Conservation (phyloP, 1,140 invertebrate genomes). For the Monochamus saltuarius region DNA sequence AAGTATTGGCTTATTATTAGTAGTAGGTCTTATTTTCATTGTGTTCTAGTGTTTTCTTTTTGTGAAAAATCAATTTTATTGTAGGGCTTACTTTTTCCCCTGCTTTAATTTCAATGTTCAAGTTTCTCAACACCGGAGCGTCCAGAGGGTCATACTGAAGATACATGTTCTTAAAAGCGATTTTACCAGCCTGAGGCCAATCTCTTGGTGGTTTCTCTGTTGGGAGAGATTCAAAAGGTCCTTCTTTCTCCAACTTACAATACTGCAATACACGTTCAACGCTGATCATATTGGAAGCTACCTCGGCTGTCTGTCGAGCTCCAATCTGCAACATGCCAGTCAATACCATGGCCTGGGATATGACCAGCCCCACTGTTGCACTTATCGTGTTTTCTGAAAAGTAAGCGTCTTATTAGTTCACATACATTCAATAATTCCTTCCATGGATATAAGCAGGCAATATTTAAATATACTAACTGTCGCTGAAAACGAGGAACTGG, state of each 20-base stretch:
- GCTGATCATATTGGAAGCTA: constrained; percentile 73
- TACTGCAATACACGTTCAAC: constrained; percentile 84
- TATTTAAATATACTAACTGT: constrained; percentile 22
- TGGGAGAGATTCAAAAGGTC: constrained; percentile 47
- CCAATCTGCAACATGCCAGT: constrained; percentile 84
- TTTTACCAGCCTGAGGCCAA: constrained; percentile 71
- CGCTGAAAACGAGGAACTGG: constrained; percentile 56
- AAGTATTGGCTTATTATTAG: no score
- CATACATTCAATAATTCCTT: no score
- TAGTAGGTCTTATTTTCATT: no score
- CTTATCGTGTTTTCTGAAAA: constrained; percentile 47
- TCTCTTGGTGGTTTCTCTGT: constrained; percentile 58
- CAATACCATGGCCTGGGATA: constrained; percentile 79
- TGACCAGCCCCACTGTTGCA: constrained; percentile 75
- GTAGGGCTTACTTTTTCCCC: constrained; percentile 50
- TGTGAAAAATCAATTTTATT: not conserved
- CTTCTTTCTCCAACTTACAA: constrained; percentile 66
- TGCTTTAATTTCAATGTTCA: constrained; percentile 62
- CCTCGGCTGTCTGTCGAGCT: constrained; percentile 72
- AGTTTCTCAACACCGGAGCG: constrained; percentile 68
- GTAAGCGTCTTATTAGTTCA: no score
- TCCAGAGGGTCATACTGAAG: constrained; percentile 57
- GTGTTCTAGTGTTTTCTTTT: no score
- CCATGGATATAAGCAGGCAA: not conserved
- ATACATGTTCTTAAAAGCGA: constrained; percentile 66